These are phyloP conservation scores for Crotalus viridis DNA, from an alignment of 2,113 vertebrate genomes.

Conservation along the genomic window DNA sequence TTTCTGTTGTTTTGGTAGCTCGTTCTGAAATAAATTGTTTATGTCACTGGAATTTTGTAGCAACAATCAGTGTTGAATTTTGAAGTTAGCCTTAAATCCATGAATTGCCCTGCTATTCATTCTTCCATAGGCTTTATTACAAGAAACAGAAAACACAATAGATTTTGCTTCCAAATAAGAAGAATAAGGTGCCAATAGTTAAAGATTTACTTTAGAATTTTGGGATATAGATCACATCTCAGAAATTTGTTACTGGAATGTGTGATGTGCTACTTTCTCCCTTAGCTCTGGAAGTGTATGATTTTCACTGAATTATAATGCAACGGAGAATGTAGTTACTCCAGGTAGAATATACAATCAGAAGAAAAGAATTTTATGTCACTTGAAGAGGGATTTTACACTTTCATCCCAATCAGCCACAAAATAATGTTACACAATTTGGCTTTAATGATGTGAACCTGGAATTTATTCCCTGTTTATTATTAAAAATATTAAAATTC, in stretches of 20 bases:
- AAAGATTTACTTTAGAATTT: neutral
- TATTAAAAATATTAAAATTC: neutral
- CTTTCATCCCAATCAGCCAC: neutral
- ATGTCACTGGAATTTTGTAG: neutral
- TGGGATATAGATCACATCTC: neutral
- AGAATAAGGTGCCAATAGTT: neutral
- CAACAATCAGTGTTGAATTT: neutral
- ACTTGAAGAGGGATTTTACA: neutral
- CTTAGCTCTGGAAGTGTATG: neutral
- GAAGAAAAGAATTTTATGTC: neutral
- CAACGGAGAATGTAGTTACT: neutral
- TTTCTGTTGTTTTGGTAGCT: neutral
- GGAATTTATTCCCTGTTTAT: neutral
- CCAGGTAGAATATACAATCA: neutral
- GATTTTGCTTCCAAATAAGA: neutral
- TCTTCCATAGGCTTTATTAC: neutral
- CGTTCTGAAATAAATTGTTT: neutral
- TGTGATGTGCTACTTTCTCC: neutral
- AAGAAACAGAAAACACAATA: neutral
- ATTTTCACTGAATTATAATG: conserved; percentile 27
- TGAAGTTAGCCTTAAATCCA: neutral
- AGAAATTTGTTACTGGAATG: neutral
- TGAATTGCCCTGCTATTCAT: neutral
- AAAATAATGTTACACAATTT: neutral
- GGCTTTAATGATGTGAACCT: neutral